Percentiles rank a stretch among this genome's conserved stretches.
phyloP scores from a whole-genome alignment of 2,113 vertebrate genomes.

The Nansenia antarctica region DNA sequence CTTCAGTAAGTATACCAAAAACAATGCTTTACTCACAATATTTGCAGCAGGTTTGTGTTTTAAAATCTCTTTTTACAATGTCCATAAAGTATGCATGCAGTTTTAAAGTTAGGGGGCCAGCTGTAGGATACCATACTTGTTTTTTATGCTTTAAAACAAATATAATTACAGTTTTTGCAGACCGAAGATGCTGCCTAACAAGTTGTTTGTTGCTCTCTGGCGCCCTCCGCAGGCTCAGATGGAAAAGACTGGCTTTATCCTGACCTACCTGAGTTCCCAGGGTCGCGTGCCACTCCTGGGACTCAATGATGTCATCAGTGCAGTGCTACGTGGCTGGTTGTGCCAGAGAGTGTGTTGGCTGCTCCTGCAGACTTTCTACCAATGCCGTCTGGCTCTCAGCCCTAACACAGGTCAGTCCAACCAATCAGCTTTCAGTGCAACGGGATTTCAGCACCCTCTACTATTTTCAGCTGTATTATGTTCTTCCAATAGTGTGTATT shows the following conservation, averaged over 20 bases:
- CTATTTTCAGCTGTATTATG: background rate
- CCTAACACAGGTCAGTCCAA: conserved; percentile 81
- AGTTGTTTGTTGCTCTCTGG: background rate
- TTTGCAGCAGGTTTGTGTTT: too few relatives aligned
- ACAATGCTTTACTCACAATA: too few relatives aligned
- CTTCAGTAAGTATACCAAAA: too few relatives aligned
- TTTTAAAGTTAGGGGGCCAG: too few relatives aligned
- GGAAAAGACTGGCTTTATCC: conserved; percentile 83
- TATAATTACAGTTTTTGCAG: too few relatives aligned
- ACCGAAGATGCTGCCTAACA: too few relatives aligned
- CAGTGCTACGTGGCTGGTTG: conserved; percentile 60
- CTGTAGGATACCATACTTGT: too few relatives aligned
- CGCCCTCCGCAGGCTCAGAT: conserved; percentile 74
- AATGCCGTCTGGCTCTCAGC: conserved; percentile 79
- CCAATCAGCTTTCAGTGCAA: background rate
- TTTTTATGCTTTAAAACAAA: too few relatives aligned
- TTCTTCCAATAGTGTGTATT: background rate
- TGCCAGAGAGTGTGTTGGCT: conserved; percentile 80
- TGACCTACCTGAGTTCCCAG: conserved; percentile 83
- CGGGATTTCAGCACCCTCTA: background rate
- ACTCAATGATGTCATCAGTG: conserved; percentile 78
- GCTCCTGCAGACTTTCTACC: conserved; percentile 85
- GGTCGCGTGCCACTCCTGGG: conserved; percentile 84
- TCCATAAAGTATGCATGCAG: too few relatives aligned
- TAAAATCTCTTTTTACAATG: too few relatives aligned